These are phyloP conservation scores for Drosophila bifasciata DNA, from an alignment of 1,140 invertebrate genomes.

Conservation along the genomic window DNA sequence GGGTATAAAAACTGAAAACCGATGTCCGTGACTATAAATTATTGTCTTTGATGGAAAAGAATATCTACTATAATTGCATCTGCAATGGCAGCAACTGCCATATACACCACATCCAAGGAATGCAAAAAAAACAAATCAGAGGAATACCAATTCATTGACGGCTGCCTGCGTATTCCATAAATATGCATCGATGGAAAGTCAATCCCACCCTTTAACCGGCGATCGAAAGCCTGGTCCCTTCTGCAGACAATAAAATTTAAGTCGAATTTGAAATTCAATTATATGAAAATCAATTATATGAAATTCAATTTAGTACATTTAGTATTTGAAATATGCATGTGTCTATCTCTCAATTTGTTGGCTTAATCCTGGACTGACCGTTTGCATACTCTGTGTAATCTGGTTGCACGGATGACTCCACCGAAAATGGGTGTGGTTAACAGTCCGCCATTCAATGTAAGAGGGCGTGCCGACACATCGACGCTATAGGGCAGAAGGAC, in stretches of 20 bases:
- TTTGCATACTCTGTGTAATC: slow-evolving; percentile 79
- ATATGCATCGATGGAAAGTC: slow-evolving; percentile 64
- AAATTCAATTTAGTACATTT: slow-evolving; percentile 76
- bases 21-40: slow-evolving; percentile 18
- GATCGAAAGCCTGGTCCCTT: not conserved
- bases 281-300: slow-evolving; percentile 80
- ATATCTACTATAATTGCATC: slow-evolving; percentile 70
- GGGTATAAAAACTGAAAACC: slow-evolving; percentile 38
- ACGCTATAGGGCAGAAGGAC: slow-evolving; percentile 25
- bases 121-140: slow-evolving; percentile 65
- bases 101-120: slow-evolving; percentile 13
- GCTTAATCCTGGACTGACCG: slow-evolving; percentile 72
- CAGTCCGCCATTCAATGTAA: slow-evolving; percentile 21
- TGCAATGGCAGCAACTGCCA: slow-evolving; percentile 28
- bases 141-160: slow-evolving; percentile 69
- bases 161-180: slow-evolving; percentile 76
- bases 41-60: slow-evolving; percentile 40
- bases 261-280: slow-evolving; percentile 81
- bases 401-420: slow-evolving; percentile 44
- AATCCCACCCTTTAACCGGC: not conserved
- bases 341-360: slow-evolving; percentile 19
- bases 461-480: slow-evolving; percentile 56
- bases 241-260: slow-evolving; percentile 76
- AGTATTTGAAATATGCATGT: too few relatives aligned
- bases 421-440: slow-evolving; percentile 24